Conservation (phyloP, 30 jellyfish, hydroid and myxozoan genomes). For the Aurelia coerulea region DNA sequence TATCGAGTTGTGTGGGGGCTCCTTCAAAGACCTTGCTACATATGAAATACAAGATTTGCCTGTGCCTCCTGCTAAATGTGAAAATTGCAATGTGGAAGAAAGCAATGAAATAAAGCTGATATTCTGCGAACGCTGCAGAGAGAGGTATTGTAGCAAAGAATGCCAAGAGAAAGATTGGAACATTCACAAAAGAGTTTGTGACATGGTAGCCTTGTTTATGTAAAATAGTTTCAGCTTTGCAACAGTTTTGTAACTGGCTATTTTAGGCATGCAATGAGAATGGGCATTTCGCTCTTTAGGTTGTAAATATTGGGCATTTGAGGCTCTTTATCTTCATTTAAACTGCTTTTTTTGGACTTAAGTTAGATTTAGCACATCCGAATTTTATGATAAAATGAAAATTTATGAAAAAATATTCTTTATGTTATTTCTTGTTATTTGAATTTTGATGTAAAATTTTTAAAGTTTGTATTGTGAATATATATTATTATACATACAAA, state of each 20-base stretch:
- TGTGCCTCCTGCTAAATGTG: slow-evolving; percentile 37
- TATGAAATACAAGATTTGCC: slow-evolving; percentile 49
- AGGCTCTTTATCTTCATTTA: too few relatives aligned
- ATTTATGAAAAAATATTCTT: too few relatives aligned
- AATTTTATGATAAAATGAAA: too few relatives aligned
- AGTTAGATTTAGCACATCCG: too few relatives aligned
- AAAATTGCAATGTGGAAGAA: slow-evolving; percentile 10
- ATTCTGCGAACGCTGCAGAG: slow-evolving; percentile 42
- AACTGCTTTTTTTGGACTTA: too few relatives aligned
- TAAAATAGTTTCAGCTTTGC: background rate
- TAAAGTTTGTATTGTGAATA: background rate
- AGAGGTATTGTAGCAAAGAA: slow-evolving; percentile 35
- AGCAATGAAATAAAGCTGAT: background rate
- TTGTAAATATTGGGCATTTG: too few relatives aligned
- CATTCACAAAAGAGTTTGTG: slow-evolving; percentile 29
- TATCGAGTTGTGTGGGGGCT: slow-evolving; percentile 49
- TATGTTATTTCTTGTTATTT: background rate
- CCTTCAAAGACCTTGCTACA: background rate
- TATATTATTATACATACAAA: background rate
- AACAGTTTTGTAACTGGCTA: too few relatives aligned
- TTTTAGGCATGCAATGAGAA: too few relatives aligned
- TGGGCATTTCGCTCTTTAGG: too few relatives aligned
- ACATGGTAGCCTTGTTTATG: background rate
- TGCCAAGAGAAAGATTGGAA: slow-evolving; percentile 50
- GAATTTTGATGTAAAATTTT: background rate